Evolutionary conservation across 2,888 invertebrate genomes (phyloP), one percentile per base, ranked within the genome.

Genomic region (Polyploca ridens): DNA sequence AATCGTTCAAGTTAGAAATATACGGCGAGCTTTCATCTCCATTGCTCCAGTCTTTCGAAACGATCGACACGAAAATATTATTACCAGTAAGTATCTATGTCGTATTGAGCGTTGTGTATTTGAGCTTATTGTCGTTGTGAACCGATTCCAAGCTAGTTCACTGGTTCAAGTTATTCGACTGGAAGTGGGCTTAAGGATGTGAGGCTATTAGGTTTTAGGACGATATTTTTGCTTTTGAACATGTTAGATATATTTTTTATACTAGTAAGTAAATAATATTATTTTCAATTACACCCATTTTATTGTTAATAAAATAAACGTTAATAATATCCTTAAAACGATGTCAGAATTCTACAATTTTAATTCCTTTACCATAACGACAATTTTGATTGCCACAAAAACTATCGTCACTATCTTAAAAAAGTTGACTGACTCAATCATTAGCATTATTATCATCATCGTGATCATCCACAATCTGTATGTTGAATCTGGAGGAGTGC

Each of bases 401-500:
- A 14, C 14, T n/a, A n/a, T n/a, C n/a, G n/a, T 2, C 49, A 49
- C 16, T 16, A 57, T 38, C 62, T 41, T 19, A n/a, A 27, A 58
- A 57, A 1, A 33, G 19, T 62, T 62, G 46, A 54, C 27, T 46
- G 27, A 38, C n/a, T 62, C 49, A 62, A 60, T 63, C 38, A 11
- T 63, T 58, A 62, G 38, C 63, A 1, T 63, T 44, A n/a, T 75
- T 70, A 0, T 77, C 68, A 0, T 79, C 75, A 0, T 78, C 80
- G 0, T 81, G 81, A 0, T 82, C 83, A 0, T 80, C 76, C 0
- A 81, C 3, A 0, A 78, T 68, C 27, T 81, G 76, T 2, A 91
- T 75, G 35, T 78, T 84, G 70, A 91, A 93, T 14, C 93, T 81
- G 0, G 95, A 94, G 0, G 95, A 94, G 0, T 88, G 77, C 19